Evolutionary conservation across 2,113 vertebrate genomes (phyloP).

Genomic region (Regulus satrapa): DNA sequence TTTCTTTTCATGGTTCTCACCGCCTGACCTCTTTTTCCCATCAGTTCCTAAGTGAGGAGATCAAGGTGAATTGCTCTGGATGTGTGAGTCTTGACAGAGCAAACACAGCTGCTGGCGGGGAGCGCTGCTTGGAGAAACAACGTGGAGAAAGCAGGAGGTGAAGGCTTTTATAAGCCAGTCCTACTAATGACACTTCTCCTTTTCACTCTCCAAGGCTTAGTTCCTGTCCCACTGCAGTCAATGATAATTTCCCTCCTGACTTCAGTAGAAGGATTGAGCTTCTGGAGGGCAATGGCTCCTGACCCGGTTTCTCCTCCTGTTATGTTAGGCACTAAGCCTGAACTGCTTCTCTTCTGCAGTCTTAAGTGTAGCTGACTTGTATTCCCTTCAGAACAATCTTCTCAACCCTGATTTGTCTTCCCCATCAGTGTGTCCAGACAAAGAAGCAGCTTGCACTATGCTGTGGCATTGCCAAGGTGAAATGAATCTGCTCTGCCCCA

Average conservation of each 20-base stretch:
- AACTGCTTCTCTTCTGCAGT: conserved; percentile 2
- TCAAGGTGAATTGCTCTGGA: conserved; percentile 17
- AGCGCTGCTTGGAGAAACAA: neutral
- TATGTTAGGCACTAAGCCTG: conserved; percentile 47
- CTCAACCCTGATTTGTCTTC: neutral
- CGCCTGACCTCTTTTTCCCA: neutral
- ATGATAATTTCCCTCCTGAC: conserved; percentile 11
- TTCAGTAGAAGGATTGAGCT: conserved; percentile 13
- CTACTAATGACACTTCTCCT: neutral
- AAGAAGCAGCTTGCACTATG: neutral
- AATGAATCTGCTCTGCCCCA: neutral
- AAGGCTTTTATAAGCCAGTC: neutral
- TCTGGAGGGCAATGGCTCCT: conserved; percentile 18
- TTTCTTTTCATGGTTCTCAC: conserved; percentile 27
- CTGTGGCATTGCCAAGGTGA: neutral
- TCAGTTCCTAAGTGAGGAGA: neutral
- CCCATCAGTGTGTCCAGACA: neutral
- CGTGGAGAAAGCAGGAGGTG: neutral
- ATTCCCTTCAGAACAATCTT: conserved; percentile 30
- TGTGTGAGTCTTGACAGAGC: neutral
- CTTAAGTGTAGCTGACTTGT: conserved; percentile 7
- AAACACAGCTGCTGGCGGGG: neutral
- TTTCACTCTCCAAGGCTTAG: neutral
- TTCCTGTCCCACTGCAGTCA: conserved; percentile 1
- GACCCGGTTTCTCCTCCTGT: conserved; percentile 13